phyloP scores from a whole-genome alignment of 2,113 vertebrate species.

The Siniperca chuatsi region DNA sequence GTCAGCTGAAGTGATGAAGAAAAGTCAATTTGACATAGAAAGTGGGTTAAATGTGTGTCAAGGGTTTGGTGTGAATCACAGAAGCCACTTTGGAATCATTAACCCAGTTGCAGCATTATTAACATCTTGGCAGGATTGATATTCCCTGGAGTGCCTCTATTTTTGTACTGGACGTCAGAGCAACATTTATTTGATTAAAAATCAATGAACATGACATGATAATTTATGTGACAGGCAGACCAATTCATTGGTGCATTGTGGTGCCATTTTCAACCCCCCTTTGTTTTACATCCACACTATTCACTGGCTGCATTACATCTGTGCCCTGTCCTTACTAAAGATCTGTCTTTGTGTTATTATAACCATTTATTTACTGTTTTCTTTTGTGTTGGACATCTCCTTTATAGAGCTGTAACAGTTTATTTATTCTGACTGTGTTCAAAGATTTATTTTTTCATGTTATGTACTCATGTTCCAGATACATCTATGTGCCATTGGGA shows the following conservation, averaged over 20 bases:
- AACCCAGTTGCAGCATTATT: constrained; percentile 36
- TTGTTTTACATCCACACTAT: constrained; percentile 17
- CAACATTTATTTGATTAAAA: constrained; percentile 47
- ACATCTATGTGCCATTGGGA: constrained; percentile 94
- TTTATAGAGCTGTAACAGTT: not conserved
- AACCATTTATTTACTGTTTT: not conserved
- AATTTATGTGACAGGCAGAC: constrained; percentile 18
- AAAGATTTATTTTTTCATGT: not conserved
- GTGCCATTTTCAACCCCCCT: constrained; percentile 23
- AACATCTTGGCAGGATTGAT: constrained; percentile 24
- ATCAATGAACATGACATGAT: constrained; percentile 43
- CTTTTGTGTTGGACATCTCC: not conserved
- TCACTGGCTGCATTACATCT: constrained; percentile 12
- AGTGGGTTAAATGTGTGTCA: constrained; percentile 23
- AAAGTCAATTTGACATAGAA: not conserved
- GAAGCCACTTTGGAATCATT: constrained; percentile 45
- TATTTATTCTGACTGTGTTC: not conserved
- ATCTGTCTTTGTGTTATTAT: not conserved
- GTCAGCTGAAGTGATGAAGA: not conserved
- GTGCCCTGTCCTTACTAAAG: not conserved
- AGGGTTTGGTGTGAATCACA: constrained; percentile 34
- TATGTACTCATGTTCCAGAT: constrained; percentile 81
- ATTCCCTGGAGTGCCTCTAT: constrained; percentile 34
- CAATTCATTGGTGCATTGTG: constrained; percentile 10
- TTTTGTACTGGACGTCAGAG: constrained; percentile 31